phyloP scores from a whole-genome alignment of 2,797 vertebrate genomes.

The Intellagama lesueurii region DNA sequence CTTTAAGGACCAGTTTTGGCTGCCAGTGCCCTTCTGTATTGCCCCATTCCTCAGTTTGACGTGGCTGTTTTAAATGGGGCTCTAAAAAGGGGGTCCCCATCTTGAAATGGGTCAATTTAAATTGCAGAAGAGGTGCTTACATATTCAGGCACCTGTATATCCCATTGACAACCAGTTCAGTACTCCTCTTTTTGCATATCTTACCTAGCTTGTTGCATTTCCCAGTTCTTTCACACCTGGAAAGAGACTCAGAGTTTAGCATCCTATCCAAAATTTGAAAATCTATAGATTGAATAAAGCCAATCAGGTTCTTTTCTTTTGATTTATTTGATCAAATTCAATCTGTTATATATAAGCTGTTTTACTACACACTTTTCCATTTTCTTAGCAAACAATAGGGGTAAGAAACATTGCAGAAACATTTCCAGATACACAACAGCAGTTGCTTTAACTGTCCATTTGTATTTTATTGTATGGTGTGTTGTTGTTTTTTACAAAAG shows the following conservation, averaged over 20 bases:
- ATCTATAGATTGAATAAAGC: neutral
- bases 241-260: neutral
- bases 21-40: too few species aligned
- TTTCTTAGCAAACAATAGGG: neutral
- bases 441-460: neutral
- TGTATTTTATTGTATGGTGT: too few species aligned
- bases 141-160: neutral
- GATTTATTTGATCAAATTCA: neutral
- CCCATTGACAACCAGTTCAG: neutral
- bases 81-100: too few species aligned
- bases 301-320: neutral
- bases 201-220: neutral
- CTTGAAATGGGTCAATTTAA: too few species aligned
- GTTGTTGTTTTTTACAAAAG: neutral
- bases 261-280: conserved; percentile 24
- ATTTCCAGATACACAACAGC: conserved; percentile 30
- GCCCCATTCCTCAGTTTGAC: too few species aligned
- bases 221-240: neutral
- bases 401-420: conserved; percentile 23
- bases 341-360: neutral
- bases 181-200: neutral
- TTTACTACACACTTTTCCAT: neutral
- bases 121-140: neutral
- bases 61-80: too few species aligned
- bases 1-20: too few species aligned